Evolutionary conservation across 1,140 invertebrate species (phyloP).

Genomic region (Hyphantria cunea): DNA sequence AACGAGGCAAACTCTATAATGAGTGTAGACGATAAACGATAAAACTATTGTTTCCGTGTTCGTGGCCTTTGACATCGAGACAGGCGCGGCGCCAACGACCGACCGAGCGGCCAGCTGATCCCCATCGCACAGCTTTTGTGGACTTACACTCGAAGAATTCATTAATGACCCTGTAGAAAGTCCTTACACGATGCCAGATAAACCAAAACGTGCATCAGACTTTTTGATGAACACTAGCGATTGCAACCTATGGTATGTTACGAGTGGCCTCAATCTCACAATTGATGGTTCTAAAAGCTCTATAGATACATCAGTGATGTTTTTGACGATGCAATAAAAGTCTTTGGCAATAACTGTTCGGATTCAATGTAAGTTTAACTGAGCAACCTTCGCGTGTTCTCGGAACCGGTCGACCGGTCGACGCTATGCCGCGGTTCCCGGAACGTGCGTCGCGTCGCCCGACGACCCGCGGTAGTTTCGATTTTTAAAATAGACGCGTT

Average conservation of each 20-base stretch:
- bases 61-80: slow-evolving; percentile 28
- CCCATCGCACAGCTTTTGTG: slow-evolving; percentile 26
- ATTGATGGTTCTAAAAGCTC: slow-evolving; percentile 40
- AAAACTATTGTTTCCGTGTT: slow-evolving; percentile 17
- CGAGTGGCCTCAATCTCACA: slow-evolving; percentile 45
- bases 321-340: slow-evolving; percentile 38
- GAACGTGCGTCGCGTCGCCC: slow-evolving; percentile 35
- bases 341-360: slow-evolving; percentile 61
- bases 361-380: slow-evolving; percentile 58
- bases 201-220: slow-evolving; percentile 29
- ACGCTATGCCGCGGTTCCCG: slow-evolving; percentile 52
- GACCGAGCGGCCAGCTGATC: slow-evolving; percentile 22
- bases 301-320: slow-evolving; percentile 20
- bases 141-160: slow-evolving; percentile 34
- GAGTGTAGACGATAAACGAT: not conserved
- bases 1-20: slow-evolving; percentile 1
- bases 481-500: slow-evolving; percentile 70
- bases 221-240: slow-evolving; percentile 29
- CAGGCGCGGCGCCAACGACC: slow-evolving; percentile 24
- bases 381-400: slow-evolving; percentile 72
- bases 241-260: slow-evolving; percentile 35
- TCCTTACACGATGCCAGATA: slow-evolving; percentile 36
- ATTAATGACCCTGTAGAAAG: slow-evolving; percentile 44
- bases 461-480: slow-evolving; percentile 54
- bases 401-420: slow-evolving; percentile 64